Evolutionary conservation across 2,888 invertebrate species (phyloP).

Genomic region (Thumatha senex): DNA sequence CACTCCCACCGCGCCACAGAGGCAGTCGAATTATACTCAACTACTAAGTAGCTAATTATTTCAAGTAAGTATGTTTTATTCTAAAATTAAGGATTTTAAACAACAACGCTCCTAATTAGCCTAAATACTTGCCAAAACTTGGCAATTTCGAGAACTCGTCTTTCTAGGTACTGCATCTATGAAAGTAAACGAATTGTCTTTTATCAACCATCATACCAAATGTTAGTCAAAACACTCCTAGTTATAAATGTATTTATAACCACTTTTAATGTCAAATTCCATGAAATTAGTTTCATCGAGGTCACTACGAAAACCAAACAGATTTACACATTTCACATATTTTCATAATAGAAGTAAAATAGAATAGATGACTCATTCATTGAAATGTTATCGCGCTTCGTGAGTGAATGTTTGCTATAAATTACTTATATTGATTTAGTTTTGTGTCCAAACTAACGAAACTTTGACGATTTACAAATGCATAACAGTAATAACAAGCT

Average conservation of each 20-base stretch:
- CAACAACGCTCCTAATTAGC: too few relatives aligned
- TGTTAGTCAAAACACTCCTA: constrained; percentile 26
- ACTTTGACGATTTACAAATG: too few relatives aligned
- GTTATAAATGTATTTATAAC: constrained; percentile 14
- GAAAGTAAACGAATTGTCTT: constrained; percentile 9
- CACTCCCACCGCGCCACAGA: too few relatives aligned
- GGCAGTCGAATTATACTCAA: too few relatives aligned
- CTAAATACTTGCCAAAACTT: too few relatives aligned
- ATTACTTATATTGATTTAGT: neutral
- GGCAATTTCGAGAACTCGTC: too few relatives aligned
- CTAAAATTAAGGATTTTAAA: too few relatives aligned
- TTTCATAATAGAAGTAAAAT: constrained; percentile 2
- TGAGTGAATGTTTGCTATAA: neutral
- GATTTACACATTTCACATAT: constrained; percentile 2
- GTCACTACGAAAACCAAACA: constrained; percentile 16
- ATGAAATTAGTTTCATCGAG: constrained; percentile 21
- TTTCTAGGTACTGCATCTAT: neutral
- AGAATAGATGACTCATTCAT: neutral
- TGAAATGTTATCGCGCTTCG: neutral
- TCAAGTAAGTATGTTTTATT: too few relatives aligned
- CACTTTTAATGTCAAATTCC: constrained; percentile 25
- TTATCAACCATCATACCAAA: constrained; percentile 5
- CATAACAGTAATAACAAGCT: too few relatives aligned
- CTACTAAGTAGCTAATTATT: too few relatives aligned
- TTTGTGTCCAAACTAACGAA: neutral